phyloP scores from a whole-genome alignment of 2,113 vertebrate genomes.

The Murina feae region DNA sequence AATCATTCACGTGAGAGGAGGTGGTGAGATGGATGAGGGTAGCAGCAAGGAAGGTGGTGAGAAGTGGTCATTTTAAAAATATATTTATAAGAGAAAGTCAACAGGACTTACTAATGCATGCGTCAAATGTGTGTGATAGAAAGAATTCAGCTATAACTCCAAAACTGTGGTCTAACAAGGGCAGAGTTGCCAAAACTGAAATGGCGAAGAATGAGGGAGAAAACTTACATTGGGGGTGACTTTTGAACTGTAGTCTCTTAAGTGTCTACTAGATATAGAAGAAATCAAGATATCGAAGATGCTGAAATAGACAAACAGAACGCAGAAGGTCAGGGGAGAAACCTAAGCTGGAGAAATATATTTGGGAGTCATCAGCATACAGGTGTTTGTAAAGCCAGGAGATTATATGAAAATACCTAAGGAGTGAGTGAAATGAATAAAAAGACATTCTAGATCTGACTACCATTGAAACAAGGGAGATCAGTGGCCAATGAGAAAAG shows the following conservation, averaged over 20 bases:
- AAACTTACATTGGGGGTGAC: neutral
- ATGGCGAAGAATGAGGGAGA: neutral
- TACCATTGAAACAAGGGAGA: neutral
- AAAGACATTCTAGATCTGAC: neutral
- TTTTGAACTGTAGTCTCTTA: neutral
- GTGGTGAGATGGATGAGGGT: accelerated
- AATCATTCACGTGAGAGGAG: neutral
- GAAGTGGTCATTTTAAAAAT: neutral
- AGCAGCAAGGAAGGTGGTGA: neutral
- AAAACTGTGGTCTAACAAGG: neutral
- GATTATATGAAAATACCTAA: neutral
- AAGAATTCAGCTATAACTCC: neutral
- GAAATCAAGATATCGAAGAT: neutral
- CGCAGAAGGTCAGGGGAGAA: neutral
- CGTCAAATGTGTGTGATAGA: neutral
- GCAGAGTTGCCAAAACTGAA: neutral
- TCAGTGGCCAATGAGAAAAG: neutral
- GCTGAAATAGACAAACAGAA: neutral
- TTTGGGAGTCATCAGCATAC: neutral
- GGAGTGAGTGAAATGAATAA: neutral
- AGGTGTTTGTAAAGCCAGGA: neutral
- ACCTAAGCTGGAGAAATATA: neutral
- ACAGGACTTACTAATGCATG: neutral
- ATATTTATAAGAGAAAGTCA: neutral
- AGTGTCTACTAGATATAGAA: neutral